Percentiles rank a stretch among this genome's conserved stretches.
These are phyloP conservation scores for Poeciliopsis retropinna DNA, from an alignment of 2,113 vertebrate genomes.

Conservation along the genomic window DNA sequence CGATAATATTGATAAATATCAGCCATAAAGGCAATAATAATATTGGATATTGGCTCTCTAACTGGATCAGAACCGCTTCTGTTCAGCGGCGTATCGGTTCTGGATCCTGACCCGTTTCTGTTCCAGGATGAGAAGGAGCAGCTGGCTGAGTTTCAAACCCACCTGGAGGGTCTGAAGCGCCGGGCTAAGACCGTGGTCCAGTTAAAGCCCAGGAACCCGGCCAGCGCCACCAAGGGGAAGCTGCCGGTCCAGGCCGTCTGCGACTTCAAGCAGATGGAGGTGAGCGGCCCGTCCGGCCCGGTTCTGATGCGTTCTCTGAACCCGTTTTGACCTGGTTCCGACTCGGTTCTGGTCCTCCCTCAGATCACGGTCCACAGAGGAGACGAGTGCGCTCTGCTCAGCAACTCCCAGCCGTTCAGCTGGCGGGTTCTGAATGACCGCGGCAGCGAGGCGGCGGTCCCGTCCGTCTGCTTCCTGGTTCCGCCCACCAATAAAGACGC, in stretches of 20 bases:
- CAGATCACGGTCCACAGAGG: slow-evolving; percentile 92
- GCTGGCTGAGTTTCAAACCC: slow-evolving; percentile 83
- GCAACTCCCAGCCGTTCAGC: slow-evolving; percentile 85
- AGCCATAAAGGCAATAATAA: no score
- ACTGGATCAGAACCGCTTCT: no score
- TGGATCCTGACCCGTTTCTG: not conserved
- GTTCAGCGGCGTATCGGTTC: not conserved
- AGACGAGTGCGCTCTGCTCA: slow-evolving; percentile 84
- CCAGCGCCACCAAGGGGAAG: slow-evolving; percentile 75
- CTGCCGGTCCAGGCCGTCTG: slow-evolving; percentile 87
- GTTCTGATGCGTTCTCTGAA: not conserved
- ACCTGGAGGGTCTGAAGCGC: slow-evolving; percentile 85
- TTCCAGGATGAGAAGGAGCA: slow-evolving; percentile 91
- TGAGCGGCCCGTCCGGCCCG: slow-evolving; percentile 38
- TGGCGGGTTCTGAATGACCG: slow-evolving; percentile 85
- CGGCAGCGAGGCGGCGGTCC: slow-evolving; percentile 83
- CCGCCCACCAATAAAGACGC: slow-evolving; percentile 91
- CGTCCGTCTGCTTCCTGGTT: slow-evolving; percentile 92
- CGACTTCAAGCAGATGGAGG: slow-evolving; percentile 96
- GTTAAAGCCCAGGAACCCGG: slow-evolving; percentile 87
- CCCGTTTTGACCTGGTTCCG: no score
- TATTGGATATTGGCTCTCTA: no score
- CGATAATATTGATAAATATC: no score
- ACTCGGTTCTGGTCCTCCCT: not conserved
- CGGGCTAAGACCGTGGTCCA: slow-evolving; percentile 87